These are phyloP conservation scores for Condylostylus longicornis DNA, from an alignment of 1,140 invertebrate species.

Conservation along the genomic window DNA sequence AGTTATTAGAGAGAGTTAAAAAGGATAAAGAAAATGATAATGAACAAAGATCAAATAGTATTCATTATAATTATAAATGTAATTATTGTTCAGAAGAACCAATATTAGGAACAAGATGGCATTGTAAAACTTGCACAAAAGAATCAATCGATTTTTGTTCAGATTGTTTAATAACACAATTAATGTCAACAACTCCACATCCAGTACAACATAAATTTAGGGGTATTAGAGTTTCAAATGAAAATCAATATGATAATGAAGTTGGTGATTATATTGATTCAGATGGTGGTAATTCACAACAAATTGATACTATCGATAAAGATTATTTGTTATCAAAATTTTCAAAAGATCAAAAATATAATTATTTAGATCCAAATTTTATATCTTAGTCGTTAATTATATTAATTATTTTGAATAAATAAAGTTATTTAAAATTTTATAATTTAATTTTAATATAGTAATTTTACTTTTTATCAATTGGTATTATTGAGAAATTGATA, in stretches of 20 bases:
- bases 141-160: slow-evolving; percentile 30
- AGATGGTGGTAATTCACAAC: no score
- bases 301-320: slow-evolving; percentile 9
- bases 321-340: slow-evolving; percentile 10
- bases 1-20: slow-evolving; percentile 26
- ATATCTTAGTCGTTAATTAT: no score
- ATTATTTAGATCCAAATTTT: slow-evolving; percentile 17
- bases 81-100: slow-evolving; percentile 48
- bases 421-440: no score
- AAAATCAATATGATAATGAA: no score
- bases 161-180: slow-evolving; percentile 29
- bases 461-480: no score
- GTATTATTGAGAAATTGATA: no score
- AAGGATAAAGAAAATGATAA: slow-evolving; percentile 20
- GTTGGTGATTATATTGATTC: no score
- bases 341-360: slow-evolving; percentile 7
- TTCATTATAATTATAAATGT: slow-evolving; percentile 45
- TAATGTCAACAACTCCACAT: slow-evolving; percentile 26
- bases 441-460: no score
- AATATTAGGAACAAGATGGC: slow-evolving; percentile 52
- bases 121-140: slow-evolving; percentile 42
- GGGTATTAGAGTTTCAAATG: background rate
- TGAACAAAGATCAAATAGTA: slow-evolving; percentile 20
- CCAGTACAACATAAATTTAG: slow-evolving; percentile 20
- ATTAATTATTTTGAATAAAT: no score